Conservation (phyloP, 1,140 invertebrate species). For the Lasioglossum albipes region DNA sequence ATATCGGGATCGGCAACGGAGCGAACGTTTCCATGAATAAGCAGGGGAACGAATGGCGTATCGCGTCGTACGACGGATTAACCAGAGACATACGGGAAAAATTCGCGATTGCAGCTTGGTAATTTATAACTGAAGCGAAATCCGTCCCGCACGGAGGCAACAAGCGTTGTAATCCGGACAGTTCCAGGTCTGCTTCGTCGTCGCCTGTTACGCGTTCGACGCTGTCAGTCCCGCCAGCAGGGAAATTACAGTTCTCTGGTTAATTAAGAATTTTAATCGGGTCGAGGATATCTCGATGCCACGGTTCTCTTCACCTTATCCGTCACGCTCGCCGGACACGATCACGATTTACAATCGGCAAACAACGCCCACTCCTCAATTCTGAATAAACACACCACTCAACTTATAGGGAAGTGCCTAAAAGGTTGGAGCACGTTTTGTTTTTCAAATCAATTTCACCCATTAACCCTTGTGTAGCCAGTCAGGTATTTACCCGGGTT, state of each 20-base stretch:
- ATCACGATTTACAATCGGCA: background rate
- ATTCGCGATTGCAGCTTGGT: background rate
- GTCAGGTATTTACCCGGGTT: too few relatives aligned
- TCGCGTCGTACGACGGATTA: background rate
- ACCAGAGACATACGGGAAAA: background rate
- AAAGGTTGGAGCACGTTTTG: too few relatives aligned
- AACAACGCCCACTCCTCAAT: background rate
- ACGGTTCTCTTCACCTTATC: too few relatives aligned
- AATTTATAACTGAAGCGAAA: background rate
- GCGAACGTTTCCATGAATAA: background rate
- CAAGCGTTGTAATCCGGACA: constrained; percentile 9
- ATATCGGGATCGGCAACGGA: background rate
- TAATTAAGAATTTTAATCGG: constrained; percentile 29
- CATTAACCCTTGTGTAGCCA: too few relatives aligned
- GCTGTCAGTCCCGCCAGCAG: background rate
- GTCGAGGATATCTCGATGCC: background rate
- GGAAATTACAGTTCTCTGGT: constrained; percentile 6
- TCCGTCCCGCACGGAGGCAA: background rate
- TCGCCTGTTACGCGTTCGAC: background rate
- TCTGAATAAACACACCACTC: too few relatives aligned
- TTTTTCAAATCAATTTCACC: too few relatives aligned
- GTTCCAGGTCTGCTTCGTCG: background rate
- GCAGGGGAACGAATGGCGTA: background rate
- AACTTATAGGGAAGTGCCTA: too few relatives aligned
- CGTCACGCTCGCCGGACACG: background rate